Conservation (phyloP, 2,797 vertebrate genomes). For the Podarcis siculus region DNA sequence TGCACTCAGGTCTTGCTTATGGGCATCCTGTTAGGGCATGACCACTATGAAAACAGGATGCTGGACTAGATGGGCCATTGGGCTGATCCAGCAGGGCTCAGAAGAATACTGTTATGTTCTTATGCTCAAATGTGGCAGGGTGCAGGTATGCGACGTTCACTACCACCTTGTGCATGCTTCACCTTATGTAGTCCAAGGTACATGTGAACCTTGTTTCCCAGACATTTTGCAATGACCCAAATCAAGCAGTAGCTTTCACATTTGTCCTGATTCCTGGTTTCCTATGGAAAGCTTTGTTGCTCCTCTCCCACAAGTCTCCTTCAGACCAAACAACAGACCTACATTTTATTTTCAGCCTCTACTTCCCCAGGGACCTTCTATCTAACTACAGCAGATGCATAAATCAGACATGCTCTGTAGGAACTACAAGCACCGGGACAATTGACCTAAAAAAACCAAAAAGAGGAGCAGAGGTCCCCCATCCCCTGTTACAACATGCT, state of each 20-base stretch:
- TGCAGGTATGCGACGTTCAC: too few relatives aligned
- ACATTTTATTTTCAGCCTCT: conserved; percentile 30
- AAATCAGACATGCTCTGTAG: conserved; percentile 27
- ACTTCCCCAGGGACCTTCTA: not conserved
- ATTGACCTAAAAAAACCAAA: not conserved
- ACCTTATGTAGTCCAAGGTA: not conserved
- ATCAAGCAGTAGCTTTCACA: not conserved
- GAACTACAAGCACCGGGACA: not conserved
- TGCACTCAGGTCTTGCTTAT: too few relatives aligned
- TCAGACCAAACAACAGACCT: conserved; percentile 18
- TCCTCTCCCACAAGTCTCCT: not conserved
- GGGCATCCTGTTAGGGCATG: too few relatives aligned
- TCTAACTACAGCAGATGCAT: conserved; percentile 3
- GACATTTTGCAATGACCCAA: not conserved
- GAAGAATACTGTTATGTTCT: too few relatives aligned
- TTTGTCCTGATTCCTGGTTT: not conserved
- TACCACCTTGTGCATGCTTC: too few relatives aligned
- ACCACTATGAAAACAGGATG: too few relatives aligned
- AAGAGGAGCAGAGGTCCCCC: not conserved
- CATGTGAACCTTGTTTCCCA: not conserved
- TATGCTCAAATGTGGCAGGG: not conserved
- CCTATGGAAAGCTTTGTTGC: not conserved
- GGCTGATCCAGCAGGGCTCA: too few relatives aligned
- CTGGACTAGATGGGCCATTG: too few relatives aligned
- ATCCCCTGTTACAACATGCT: not conserved